Conservation (phyloP, 2,113 vertebrate species). For the Urocynchramus pylzowi region DNA sequence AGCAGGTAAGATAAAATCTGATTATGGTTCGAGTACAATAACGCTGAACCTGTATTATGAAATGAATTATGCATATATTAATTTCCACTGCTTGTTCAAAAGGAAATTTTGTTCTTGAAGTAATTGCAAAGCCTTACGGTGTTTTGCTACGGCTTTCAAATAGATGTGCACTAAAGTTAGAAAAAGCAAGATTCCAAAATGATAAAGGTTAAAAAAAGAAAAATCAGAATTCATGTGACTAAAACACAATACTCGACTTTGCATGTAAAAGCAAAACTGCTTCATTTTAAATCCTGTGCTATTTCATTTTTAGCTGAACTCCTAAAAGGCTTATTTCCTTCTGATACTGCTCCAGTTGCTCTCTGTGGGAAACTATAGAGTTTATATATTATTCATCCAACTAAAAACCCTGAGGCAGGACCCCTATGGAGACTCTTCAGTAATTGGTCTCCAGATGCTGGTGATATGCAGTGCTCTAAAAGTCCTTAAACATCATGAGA, state of each 20-base stretch:
- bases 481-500: conserved; percentile 66
- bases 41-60: background rate
- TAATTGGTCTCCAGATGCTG: conserved; percentile 78
- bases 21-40: background rate
- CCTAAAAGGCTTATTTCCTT: conserved; percentile 63
- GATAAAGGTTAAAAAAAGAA: background rate
- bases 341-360: conserved; percentile 57
- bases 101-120: background rate
- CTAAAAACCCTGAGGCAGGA: conserved; percentile 72
- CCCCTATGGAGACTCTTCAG: conserved; percentile 66
- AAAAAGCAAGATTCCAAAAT: background rate
- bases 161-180: background rate
- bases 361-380: conserved; percentile 57
- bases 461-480: conserved; percentile 50
- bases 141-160: background rate
- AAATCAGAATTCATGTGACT: background rate
- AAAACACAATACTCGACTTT: background rate
- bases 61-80: background rate
- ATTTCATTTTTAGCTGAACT: conserved; percentile 56
- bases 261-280: conserved; percentile 33
- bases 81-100: background rate
- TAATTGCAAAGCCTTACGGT: background rate
- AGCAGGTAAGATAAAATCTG: background rate
- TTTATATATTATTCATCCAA: conserved; percentile 78
- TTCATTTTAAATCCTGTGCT: conserved; percentile 38